Evolutionary conservation across 1,140 invertebrate genomes (phyloP), one percentile per base, ranked within the genome.

Genomic region (Diploscapter pachys): DNA sequence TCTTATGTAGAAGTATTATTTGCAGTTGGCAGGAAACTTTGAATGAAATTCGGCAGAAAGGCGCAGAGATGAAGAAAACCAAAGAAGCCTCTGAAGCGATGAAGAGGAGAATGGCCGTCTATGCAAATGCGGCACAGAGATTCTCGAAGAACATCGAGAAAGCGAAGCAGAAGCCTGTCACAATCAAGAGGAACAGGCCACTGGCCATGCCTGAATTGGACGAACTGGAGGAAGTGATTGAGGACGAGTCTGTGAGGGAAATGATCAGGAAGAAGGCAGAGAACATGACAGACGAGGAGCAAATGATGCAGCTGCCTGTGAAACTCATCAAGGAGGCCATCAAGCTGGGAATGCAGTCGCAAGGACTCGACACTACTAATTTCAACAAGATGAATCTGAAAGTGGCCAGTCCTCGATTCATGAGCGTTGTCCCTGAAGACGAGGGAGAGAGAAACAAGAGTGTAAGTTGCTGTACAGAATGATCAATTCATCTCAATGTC

Each of bases 341-440:
- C 0, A 73, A 73, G 53, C 82, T 76, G 55, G 56, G 82, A 68
- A 73, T 81, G 13, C 59, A 72, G 53, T 31, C 82, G 8, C 72
- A 72, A 64, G 81, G 82, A 11, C 54, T 80, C 48, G 82, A 83
- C 64, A 71, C 73, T 4, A 73, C 82, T 4, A 75, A 83, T 49
- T 81, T 84, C 53, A 81, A 83, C 61, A 61, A 80, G 5, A 83
- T 84, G 70, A 80, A 75, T 11, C 51, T 83, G n/a, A 83, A 81
- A 68, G 48, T 83, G 13, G 66, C 80, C 11, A 83, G 81, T 3
- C 82, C 82, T 4, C 50, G 82, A 13, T 84, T 83, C 63, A 75
- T 83, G 61, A 81, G 79, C 65, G 74, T 83, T 8, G 59, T 77
- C 3, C 68, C 68, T 9, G 80, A 83, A 11, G 82, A 83, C 61